Evolutionary conservation across 2,888 invertebrate genomes (phyloP).

Genomic region (Andrena hattorfiana): DNA sequence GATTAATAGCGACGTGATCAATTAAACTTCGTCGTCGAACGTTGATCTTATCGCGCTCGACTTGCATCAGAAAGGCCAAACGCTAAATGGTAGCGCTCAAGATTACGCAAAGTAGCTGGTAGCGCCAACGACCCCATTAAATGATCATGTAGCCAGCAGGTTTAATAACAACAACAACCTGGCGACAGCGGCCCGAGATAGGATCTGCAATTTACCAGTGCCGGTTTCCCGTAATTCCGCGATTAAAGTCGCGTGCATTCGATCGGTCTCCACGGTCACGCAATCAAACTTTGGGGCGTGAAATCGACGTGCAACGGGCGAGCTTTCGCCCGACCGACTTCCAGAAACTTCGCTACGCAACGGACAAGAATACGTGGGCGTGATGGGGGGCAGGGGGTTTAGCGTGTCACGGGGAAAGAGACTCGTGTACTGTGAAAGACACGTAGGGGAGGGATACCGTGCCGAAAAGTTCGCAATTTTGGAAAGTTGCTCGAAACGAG

Average conservation of each 20-base stretch:
- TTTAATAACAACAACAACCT: constrained; percentile 19
- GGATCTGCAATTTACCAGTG: constrained; percentile 27
- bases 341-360: constrained; percentile 2
- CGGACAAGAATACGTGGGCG: not conserved
- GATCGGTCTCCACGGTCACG: constrained; percentile 29
- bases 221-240: constrained; percentile 11
- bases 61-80: constrained; percentile 12
- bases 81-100: constrained; percentile 11
- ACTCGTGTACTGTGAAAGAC: not conserved
- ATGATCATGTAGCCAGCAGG: constrained; percentile 8
- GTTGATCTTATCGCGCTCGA: not conserved
- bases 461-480: constrained; percentile 42
- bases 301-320: constrained; percentile 30
- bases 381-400: not conserved
- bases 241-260: constrained; percentile 37
- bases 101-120: constrained; percentile 21
- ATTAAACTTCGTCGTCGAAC: constrained; percentile 5
- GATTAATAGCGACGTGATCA: constrained; percentile 1
- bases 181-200: constrained; percentile 12
- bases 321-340: not conserved
- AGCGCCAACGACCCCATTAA: constrained; percentile 24
- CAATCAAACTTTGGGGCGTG: constrained; percentile 58
- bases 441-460: not conserved
- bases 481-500: constrained; percentile 52
- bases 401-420: constrained; percentile 7